Conservation (phyloP, 2,888 invertebrate genomes). For the Lumbricus terrestris region DNA sequence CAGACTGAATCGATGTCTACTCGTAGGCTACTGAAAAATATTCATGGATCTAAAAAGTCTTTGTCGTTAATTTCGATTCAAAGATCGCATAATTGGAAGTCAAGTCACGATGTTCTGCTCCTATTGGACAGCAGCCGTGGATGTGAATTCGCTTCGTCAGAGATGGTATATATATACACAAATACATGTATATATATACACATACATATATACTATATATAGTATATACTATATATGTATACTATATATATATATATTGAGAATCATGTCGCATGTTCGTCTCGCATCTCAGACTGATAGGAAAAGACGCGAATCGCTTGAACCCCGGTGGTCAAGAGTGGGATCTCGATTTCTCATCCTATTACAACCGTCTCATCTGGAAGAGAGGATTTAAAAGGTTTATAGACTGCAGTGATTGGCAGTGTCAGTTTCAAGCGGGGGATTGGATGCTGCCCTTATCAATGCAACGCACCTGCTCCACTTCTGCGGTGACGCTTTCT, state of each 20-base stretch:
- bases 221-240: too few relatives aligned
- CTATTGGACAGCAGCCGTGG: too few relatives aligned
- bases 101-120: too few relatives aligned
- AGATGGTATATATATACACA: too few relatives aligned
- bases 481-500: not conserved
- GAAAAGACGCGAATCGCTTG: not conserved
- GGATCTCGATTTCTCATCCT: not conserved
- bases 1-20: not conserved
- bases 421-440: not conserved
- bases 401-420: not conserved
- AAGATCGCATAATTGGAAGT: too few relatives aligned
- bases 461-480: not conserved
- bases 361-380: not conserved
- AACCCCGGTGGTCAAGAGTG: not conserved
- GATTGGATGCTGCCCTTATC: not conserved
- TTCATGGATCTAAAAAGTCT: not conserved
- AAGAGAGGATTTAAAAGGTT: not conserved
- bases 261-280: not conserved
- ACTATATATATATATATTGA: too few relatives aligned
- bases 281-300: too few relatives aligned
- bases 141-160: too few relatives aligned
- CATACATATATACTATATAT: too few relatives aligned
- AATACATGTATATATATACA: too few relatives aligned
- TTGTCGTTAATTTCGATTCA: too few relatives aligned
- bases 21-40: not conserved